Conservation (phyloP, 2,797 vertebrate genomes). For the Cygnus olor region DNA sequence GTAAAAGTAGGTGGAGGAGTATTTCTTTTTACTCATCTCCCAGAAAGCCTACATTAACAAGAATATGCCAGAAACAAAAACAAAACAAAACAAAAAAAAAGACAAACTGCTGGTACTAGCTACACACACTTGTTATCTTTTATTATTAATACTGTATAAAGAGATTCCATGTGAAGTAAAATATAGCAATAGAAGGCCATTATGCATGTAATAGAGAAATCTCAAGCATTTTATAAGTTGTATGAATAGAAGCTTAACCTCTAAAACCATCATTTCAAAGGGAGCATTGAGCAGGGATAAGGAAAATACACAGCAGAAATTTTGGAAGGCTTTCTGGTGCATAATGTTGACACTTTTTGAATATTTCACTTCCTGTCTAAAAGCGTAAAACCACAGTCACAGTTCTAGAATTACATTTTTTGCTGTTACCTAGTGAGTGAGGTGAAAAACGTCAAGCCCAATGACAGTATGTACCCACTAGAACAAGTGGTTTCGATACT, state of each 20-base stretch:
- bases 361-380: background rate
- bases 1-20: conserved; percentile 25
- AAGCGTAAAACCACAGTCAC: background rate
- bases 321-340: background rate
- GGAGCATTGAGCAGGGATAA: background rate
- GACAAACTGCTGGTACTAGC: background rate
- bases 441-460: conserved; percentile 24
- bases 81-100: background rate
- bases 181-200: background rate
- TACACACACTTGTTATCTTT: background rate
- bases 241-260: background rate
- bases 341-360: background rate
- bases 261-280: conserved; percentile 27
- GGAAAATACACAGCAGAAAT: background rate
- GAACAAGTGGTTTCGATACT: conserved; percentile 4
- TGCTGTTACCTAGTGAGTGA: background rate
- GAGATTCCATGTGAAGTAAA: conserved; percentile 9
- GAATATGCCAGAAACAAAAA: background rate
- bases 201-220: conserved; percentile 21
- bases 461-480: background rate
- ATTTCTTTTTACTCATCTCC: conserved; percentile 36
- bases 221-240: background rate
- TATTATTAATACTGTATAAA: conserved; percentile 13
- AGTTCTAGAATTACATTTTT: conserved; percentile 4
- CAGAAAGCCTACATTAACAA: conserved; percentile 17